phyloP scores from a whole-genome alignment of 2,113 vertebrate genomes.

The Oryzias woworae region DNA sequence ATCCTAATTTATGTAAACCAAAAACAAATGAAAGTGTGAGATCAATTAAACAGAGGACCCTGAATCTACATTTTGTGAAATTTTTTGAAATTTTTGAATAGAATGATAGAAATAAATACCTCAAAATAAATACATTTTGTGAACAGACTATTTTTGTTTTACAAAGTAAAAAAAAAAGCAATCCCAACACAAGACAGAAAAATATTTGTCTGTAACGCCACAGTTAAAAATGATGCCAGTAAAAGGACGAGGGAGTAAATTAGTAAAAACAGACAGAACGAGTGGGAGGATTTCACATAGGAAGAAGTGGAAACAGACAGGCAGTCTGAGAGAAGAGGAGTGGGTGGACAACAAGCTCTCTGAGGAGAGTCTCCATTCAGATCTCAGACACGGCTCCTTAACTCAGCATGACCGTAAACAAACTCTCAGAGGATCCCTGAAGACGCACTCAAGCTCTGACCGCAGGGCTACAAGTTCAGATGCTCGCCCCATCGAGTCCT shows the following conservation, averaged over 20 bases:
- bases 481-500: conserved; percentile 54
- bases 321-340: conserved; percentile 58
- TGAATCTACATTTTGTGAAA: too few species aligned
- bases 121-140: too few species aligned
- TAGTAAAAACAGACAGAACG: conserved; percentile 44
- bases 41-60: too few species aligned
- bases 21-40: too few species aligned
- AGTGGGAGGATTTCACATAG: conserved; percentile 50
- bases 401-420: conserved; percentile 67
- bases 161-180: not conserved
- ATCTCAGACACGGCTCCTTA: conserved; percentile 60
- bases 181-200: not conserved
- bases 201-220: conserved; percentile 4
- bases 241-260: conserved; percentile 13
- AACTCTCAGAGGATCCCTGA: conserved; percentile 59
- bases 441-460: conserved; percentile 44
- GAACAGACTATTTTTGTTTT: too few species aligned
- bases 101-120: too few species aligned
- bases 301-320: conserved; percentile 46
- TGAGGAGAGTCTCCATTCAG: conserved; percentile 48
- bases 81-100: too few species aligned
- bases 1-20: too few species aligned
- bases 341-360: conserved; percentile 58
- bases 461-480: conserved; percentile 33
- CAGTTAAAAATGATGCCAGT: conserved; percentile 23